Evolutionary conservation across 2,113 vertebrate species (phyloP).

Genomic region (Cnemophilus loriae): DNA sequence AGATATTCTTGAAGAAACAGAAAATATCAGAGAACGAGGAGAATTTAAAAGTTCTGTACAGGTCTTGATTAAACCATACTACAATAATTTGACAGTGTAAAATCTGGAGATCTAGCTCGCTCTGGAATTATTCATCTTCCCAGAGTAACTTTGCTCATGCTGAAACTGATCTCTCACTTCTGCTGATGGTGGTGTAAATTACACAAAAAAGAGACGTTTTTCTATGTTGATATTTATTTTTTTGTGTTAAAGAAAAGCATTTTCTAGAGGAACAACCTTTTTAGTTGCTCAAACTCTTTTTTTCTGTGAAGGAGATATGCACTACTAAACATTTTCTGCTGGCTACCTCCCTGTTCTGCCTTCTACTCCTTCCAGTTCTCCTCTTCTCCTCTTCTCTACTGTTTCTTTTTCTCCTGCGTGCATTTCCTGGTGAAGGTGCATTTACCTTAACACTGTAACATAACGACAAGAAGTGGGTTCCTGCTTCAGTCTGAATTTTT

Average conservation of each 20-base stretch:
- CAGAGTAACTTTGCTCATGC: neutral
- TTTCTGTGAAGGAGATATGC: neutral
- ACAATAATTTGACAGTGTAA: neutral
- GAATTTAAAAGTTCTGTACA: neutral
- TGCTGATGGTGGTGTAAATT: neutral
- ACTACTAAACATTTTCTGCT: neutral
- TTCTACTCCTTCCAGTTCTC: neutral
- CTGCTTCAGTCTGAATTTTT: neutral
- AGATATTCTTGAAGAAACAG: neutral
- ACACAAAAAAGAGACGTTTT: neutral
- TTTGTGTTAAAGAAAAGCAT: neutral
- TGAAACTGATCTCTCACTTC: neutral
- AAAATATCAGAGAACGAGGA: neutral
- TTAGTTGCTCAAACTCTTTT: neutral
- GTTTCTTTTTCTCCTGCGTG: neutral
- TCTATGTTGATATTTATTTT: neutral
- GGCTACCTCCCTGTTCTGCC: neutral
- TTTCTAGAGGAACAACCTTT: neutral
- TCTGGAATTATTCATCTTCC: neutral
- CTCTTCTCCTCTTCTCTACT: neutral
- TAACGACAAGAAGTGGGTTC: neutral
- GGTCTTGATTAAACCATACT: neutral
- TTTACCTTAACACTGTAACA: neutral
- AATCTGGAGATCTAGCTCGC: neutral
- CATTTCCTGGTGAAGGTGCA: neutral